A percentile compares a stretch with the other conserved stretches of the same genome.
Evolutionary conservation across 2,113 vertebrate species (phyloP).

Genomic region (Mus spicilegus): DNA sequence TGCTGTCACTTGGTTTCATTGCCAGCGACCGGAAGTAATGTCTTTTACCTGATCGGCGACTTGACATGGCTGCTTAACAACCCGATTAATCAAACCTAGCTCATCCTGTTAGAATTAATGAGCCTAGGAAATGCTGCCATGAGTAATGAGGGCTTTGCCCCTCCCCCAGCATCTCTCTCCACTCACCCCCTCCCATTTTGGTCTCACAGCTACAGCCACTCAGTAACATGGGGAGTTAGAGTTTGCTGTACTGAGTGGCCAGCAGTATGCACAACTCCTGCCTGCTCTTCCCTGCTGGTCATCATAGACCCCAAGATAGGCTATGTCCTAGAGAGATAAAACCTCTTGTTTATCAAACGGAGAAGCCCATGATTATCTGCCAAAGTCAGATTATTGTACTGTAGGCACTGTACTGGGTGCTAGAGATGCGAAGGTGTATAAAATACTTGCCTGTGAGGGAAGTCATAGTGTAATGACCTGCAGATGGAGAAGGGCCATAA

Average conservation of each 20-base stretch:
- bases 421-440: background rate
- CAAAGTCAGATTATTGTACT: background rate
- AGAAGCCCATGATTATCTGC: background rate
- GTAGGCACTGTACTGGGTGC: background rate
- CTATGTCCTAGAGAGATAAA: background rate
- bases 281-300: background rate
- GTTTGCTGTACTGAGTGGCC: background rate
- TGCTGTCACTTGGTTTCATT: background rate
- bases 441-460: background rate
- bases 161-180: conserved; percentile 1
- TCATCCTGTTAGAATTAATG: conserved; percentile 77
- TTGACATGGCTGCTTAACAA: conserved; percentile 81
- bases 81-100: conserved; percentile 76
- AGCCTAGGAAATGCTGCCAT: conserved; percentile 67
- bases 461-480: background rate
- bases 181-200: background rate
- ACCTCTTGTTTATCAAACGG: background rate
- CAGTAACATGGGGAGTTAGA: background rate
- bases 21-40: conserved; percentile 63
- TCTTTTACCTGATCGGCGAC: conserved; percentile 74
- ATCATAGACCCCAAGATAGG: background rate
- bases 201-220: background rate
- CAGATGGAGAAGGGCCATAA: background rate
- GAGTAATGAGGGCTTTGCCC: conserved; percentile 59
- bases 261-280: background rate